These are phyloP conservation scores for Procambarus clarkii DNA, from an alignment of 1,140 invertebrate species.

Conservation along the genomic window DNA sequence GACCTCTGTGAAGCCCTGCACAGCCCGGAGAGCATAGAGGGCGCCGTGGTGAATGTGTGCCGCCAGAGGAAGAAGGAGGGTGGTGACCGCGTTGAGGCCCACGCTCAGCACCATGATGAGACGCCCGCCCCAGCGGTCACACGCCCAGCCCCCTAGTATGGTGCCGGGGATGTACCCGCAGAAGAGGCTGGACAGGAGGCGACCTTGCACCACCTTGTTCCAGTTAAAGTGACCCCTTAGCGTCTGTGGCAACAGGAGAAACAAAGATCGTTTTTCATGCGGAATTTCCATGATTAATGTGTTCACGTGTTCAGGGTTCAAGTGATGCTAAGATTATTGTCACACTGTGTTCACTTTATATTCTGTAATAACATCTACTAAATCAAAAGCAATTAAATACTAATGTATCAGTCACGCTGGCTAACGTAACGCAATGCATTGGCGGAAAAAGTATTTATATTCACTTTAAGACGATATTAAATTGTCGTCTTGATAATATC, in stretches of 20 bases:
- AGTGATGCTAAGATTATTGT: too few relatives aligned
- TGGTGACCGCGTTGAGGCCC: slow-evolving; percentile 6
- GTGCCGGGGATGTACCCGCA: slow-evolving; percentile 28
- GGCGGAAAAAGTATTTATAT: too few relatives aligned
- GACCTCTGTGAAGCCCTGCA: slow-evolving; percentile 38
- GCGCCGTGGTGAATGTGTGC: slow-evolving; percentile 12
- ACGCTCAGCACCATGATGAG: slow-evolving; percentile 24
- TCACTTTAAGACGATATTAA: too few relatives aligned
- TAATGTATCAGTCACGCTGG: too few relatives aligned
- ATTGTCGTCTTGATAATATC: too few relatives aligned
- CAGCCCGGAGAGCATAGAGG: slow-evolving; percentile 22
- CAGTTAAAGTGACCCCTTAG: slow-evolving; percentile 23
- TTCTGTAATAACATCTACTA: too few relatives aligned
- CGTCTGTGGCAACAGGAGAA: background rate
- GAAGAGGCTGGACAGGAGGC: slow-evolving; percentile 38
- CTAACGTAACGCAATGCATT: too few relatives aligned
- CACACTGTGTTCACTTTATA: too few relatives aligned
- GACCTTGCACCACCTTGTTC: slow-evolving; percentile 34
- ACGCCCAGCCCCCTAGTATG: background rate
- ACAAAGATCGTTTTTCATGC: background rate
- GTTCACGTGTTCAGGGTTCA: too few relatives aligned
- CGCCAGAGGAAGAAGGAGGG: background rate
- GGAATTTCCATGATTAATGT: background rate
- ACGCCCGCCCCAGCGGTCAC: slow-evolving; percentile 40
- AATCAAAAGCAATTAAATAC: too few relatives aligned